These are phyloP conservation scores for Alouatta palliata DNA, from an alignment of 2,113 vertebrate genomes.

Conservation along the genomic window DNA sequence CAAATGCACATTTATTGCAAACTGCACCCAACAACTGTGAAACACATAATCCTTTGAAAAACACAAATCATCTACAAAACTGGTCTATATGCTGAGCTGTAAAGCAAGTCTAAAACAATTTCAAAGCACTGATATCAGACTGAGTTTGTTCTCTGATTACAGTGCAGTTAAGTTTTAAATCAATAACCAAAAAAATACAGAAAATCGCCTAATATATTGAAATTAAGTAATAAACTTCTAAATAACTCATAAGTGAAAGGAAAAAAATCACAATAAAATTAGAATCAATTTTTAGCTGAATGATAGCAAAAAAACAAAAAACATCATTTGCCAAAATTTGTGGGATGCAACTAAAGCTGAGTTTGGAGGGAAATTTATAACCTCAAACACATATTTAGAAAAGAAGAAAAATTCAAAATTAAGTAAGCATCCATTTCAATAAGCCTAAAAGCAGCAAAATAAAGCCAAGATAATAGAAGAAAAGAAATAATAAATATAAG, in stretches of 20 bases:
- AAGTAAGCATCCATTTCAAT: not conserved
- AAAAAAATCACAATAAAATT: not conserved
- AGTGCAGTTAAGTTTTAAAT: not conserved
- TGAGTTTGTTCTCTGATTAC: not conserved
- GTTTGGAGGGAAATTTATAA: not conserved
- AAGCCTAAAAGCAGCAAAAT: not conserved
- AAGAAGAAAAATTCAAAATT: not conserved
- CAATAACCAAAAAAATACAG: not conserved
- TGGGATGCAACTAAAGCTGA: not conserved
- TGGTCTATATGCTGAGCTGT: not conserved
- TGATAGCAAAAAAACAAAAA: not conserved
- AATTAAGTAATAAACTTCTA: not conserved
- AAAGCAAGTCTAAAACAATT: not conserved
- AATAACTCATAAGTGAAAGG: not conserved
- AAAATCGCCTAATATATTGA: not conserved
- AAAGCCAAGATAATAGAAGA: not conserved
- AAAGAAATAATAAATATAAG: not conserved
- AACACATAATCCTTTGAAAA: not conserved
- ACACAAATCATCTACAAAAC: not conserved
- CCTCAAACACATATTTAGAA: not conserved
- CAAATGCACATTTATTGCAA: not conserved
- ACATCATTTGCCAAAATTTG: not conserved
- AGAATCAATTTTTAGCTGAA: not conserved
- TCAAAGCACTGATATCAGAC: not conserved
- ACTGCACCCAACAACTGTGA: not conserved